Evolutionary conservation across 1,140 invertebrate genomes (phyloP).

Genomic region (Ladona fulva): DNA sequence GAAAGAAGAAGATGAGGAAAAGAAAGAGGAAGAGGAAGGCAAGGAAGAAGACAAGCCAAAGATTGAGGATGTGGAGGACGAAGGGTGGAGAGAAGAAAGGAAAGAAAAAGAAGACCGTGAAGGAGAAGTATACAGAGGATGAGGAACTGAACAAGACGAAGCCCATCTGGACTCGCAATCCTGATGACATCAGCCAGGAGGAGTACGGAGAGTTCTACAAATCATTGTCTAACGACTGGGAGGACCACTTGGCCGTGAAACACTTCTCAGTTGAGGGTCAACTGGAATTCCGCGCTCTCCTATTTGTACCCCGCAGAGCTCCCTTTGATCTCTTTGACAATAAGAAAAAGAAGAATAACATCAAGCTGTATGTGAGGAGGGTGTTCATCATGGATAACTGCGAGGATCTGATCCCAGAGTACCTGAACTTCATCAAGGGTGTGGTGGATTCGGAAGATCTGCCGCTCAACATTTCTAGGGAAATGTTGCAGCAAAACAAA

Average conservation of each 20-base stretch:
- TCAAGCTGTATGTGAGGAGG: constrained; percentile 92
- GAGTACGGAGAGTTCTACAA: constrained; percentile 99
- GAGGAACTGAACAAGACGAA: constrained; percentile 99
- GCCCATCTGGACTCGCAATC: constrained; percentile 96
- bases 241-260: constrained; percentile 96
- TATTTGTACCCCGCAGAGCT: constrained; percentile 89
- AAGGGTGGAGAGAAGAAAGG: constrained; percentile 68
- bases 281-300: constrained; percentile 89
- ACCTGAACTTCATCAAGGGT: constrained; percentile 93
- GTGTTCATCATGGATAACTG: constrained; percentile 99
- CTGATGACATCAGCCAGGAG: constrained; percentile 94
- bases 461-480: constrained; percentile 95
- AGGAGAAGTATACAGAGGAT: constrained; percentile 96
- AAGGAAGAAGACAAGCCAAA: constrained; percentile 60
- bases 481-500: constrained; percentile 98
- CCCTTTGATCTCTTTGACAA: constrained; percentile 98
- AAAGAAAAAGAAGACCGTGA: constrained; percentile 93
- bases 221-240: constrained; percentile 96
- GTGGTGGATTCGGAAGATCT: constrained; percentile 97
- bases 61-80: constrained; percentile 80
- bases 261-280: constrained; percentile 99
- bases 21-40: constrained; percentile 51
- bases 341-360: constrained; percentile 97
- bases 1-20: constrained; percentile 39
- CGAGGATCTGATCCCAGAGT: constrained; percentile 96